Evolutionary conservation across 2,888 invertebrate genomes (phyloP).

Genomic region (Eustalomyia histrio): DNA sequence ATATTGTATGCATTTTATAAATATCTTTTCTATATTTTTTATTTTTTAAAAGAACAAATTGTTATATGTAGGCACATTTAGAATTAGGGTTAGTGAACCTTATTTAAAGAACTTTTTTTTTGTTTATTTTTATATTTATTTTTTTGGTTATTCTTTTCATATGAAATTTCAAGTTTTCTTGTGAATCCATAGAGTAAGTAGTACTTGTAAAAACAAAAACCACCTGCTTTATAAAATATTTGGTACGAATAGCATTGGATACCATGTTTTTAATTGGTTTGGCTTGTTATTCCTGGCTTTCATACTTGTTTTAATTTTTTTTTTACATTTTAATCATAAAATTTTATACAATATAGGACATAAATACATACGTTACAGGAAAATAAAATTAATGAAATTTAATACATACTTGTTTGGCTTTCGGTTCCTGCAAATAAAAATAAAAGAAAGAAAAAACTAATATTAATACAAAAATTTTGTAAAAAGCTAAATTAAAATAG

Average conservation of each 20-base stretch:
- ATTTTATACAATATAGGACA: slow-evolving; percentile 38
- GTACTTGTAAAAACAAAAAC: slow-evolving; percentile 38
- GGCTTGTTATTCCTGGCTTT: slow-evolving; percentile 54
- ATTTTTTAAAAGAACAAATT: too few relatives aligned
- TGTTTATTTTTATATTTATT: slow-evolving; percentile 18
- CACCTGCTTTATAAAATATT: slow-evolving; percentile 55
- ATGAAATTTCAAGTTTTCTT: slow-evolving; percentile 58
- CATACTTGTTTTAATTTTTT: slow-evolving; percentile 14
- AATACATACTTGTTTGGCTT: slow-evolving; percentile 76
- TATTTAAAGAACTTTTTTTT: slow-evolving; percentile 34
- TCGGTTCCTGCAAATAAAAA: slow-evolving; percentile 74
- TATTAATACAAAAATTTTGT: slow-evolving; percentile 57
- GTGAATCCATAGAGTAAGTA: slow-evolving; percentile 60
- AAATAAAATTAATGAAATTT: slow-evolving; percentile 52
- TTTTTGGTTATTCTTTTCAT: slow-evolving; percentile 33
- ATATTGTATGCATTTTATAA: too few relatives aligned
- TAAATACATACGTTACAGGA: slow-evolving; percentile 40
- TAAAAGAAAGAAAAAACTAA: slow-evolving; percentile 55
- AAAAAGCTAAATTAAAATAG: slow-evolving; percentile 22
- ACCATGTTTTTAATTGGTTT: slow-evolving; percentile 63
- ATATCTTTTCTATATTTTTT: too few relatives aligned
- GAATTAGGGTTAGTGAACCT: slow-evolving; percentile 55
- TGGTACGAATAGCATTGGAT: slow-evolving; percentile 48
- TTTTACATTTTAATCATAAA: slow-evolving; percentile 37
- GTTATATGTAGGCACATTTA: too few relatives aligned